Percentiles rank a stretch among this genome's conserved stretches.
Conservation (phyloP, 2,888 invertebrate species). For the Mactromeris polynyma region DNA sequence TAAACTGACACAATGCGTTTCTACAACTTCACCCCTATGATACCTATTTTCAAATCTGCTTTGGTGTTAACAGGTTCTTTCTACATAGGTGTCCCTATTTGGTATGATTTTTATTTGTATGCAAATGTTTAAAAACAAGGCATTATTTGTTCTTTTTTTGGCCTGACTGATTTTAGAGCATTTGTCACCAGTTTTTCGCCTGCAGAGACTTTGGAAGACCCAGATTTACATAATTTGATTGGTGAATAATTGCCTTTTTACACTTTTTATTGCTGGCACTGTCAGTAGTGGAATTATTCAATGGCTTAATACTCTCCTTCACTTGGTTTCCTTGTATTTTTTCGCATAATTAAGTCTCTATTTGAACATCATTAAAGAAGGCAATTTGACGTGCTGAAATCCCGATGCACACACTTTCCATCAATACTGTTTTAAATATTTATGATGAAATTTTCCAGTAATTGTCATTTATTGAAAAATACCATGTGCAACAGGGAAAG, state of each 20-base stretch:
- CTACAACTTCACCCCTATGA: no score
- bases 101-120: neutral
- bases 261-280: constrained; percentile 14
- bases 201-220: constrained; percentile 38
- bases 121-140: neutral
- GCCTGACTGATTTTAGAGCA: neutral
- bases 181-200: constrained; percentile 52
- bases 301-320: neutral
- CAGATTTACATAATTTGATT: constrained; percentile 66
- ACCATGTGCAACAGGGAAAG: constrained; percentile 24
- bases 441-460: constrained; percentile 33
- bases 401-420: neutral
- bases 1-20: no score
- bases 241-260: constrained; percentile 56
- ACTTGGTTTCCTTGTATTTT: constrained; percentile 6
- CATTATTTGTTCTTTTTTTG: neutral
- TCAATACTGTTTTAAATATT: constrained; percentile 38
- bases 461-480: constrained; percentile 38
- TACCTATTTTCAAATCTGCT: no score
- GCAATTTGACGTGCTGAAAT: neutral
- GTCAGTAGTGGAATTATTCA: constrained; percentile 26
- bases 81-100: neutral
- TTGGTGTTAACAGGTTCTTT: neutral
- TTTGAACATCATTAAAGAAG: constrained; percentile 29
- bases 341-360: constrained; percentile 25